Base-by-base conservation (phyloP, 2,797 vertebrate species). In the Eptatretus atami region DNA sequence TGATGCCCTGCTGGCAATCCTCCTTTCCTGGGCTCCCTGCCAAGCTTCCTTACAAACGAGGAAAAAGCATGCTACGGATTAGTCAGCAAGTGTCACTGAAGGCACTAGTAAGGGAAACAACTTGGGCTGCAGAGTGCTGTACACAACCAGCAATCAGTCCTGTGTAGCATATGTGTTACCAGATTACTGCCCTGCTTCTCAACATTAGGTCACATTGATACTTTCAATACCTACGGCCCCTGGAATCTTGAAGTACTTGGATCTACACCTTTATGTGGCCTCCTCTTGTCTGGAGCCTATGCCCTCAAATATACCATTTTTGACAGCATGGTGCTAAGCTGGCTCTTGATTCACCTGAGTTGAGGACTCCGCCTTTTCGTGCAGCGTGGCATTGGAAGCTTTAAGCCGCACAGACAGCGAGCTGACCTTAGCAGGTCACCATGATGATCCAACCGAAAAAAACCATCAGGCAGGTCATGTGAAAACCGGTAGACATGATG, bases 391-490 rank as follows among this genome's bases (percentile, higher is more conserved):
- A 44, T 44, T 8, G n/a, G 31, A 44, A 44, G 31, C 31, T 44
- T 44, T 2, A 5, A 61, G n/a, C 57, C 25, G 57, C 10, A 61
- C 57, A 61, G n/a, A 12, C 57, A 61, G 57, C 57, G 57, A n/a
- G 57, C n/a, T 25, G 57, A n/a, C 9, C 57, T 11, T 24, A 25
- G 57, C n/a, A 61, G 25, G 57, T n/a, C n/a, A n/a, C 8, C 57
- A 25, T 65, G 70, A n/a, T 52, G 71, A 73, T 64, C 81, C 79
- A 81, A 77, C 78, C 78, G 73, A n/a, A 82, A 81, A 6, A 85
- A 73, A 69, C 81, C 83, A 70, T 85, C 83, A 12, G 84, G 86
- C 71, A 82, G 65, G 64, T 84, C 83, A 64, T 80, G 83, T 13
- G 81, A 80, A 69, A 82, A 75, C 68, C 74, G 79, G n/a, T 64